Percentiles rank a stretch among this genome's conserved stretches.
phyloP scores from a whole-genome alignment of 2,888 invertebrate species.

The Lasioglossum lativentre region DNA sequence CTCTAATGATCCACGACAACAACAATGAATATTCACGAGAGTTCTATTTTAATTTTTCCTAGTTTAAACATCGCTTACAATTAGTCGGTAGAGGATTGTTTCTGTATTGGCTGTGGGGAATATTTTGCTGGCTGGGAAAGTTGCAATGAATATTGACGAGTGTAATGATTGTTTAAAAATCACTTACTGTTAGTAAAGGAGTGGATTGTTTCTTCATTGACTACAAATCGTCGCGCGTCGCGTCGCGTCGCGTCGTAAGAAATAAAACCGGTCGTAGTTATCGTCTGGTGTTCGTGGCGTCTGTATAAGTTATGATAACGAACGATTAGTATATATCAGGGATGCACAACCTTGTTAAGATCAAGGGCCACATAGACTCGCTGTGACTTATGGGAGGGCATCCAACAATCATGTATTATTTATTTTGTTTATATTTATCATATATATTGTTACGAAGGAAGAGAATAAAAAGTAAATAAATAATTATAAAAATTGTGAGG shows the following conservation, averaged over 20 bases:
- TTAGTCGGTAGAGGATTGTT: background rate
- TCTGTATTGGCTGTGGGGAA: background rate
- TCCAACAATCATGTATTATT: too few species aligned
- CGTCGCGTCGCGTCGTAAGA: background rate
- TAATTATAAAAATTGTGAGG: too few species aligned
- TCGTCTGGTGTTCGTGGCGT: background rate
- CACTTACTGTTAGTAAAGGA: background rate
- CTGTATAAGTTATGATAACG: slow-evolving; percentile 22
- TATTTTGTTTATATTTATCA: too few species aligned
- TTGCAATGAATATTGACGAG: background rate
- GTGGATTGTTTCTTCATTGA: background rate
- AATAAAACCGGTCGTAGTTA: slow-evolving; percentile 11
- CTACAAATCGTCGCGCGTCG: too few species aligned
- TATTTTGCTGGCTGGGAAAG: too few species aligned
- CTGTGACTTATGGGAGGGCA: too few species aligned
- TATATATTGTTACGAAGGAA: too few species aligned
- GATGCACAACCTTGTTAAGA: too few species aligned
- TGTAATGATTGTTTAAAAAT: background rate
- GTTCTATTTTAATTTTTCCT: too few species aligned
- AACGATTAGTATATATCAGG: too few species aligned
- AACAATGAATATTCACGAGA: background rate
- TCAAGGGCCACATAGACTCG: too few species aligned
- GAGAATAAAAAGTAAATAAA: too few species aligned
- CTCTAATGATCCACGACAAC: background rate
- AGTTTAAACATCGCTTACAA: background rate